A percentile compares a stretch with the other conserved stretches of the same genome.
phyloP scores from a whole-genome alignment of 2,797 vertebrate genomes.

The Sebastes nivosus region DNA sequence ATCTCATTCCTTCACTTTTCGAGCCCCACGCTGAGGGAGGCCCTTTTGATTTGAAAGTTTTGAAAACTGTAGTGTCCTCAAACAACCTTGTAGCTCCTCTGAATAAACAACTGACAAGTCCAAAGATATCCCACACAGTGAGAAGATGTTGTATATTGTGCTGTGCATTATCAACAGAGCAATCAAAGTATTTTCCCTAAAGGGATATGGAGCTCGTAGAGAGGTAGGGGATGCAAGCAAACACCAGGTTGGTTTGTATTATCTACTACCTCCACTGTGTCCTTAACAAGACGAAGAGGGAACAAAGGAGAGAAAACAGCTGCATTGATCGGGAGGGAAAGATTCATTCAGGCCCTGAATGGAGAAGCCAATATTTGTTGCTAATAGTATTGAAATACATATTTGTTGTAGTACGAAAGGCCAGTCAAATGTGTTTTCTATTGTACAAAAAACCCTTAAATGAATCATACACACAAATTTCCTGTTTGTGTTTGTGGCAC shows the following conservation, averaged over 20 bases:
- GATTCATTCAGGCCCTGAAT: background rate
- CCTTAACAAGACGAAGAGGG: constrained; percentile 13
- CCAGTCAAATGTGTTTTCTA: background rate
- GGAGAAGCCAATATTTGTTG: background rate
- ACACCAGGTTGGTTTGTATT: constrained; percentile 11
- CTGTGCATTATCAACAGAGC: constrained; percentile 19
- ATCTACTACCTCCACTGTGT: background rate
- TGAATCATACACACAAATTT: background rate
- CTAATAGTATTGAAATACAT: background rate
- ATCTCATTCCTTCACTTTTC: background rate
- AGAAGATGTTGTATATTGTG: constrained; percentile 3
- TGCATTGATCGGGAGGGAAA: constrained; percentile 3
- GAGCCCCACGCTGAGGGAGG: background rate
- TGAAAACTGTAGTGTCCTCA: background rate
- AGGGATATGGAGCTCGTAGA: background rate
- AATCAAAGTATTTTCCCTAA: constrained; percentile 18
- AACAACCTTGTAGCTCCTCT: constrained; percentile 2
- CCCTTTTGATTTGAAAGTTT: constrained; percentile 27
- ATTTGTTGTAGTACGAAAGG: background rate
- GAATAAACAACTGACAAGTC: background rate
- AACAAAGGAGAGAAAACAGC: background rate
- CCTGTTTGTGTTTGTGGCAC: background rate
- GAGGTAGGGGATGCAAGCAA: constrained; percentile 10
- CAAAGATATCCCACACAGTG: background rate
- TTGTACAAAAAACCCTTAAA: background rate